Evolutionary conservation across 1,140 invertebrate genomes (phyloP).

Genomic region (Dermatophagoides farinae): DNA sequence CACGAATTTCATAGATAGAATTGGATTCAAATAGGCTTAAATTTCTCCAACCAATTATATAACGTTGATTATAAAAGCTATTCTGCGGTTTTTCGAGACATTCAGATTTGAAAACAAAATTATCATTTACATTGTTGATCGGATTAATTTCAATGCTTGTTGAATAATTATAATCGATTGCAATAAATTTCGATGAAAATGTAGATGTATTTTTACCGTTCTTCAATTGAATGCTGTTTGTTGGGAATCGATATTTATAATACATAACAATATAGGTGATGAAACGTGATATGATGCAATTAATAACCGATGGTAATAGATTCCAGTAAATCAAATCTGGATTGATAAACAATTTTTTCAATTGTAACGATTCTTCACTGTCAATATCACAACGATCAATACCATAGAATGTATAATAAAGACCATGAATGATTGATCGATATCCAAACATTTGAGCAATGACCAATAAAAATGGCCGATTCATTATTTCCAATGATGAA

Average conservation of each 20-base stretch:
- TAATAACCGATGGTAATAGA: background rate
- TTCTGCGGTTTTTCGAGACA: background rate
- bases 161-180: no score
- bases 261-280: background rate
- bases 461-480: background rate
- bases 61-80: background rate
- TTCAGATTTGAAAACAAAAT: background rate
- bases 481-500: background rate
- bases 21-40: background rate
- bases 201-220: no score
- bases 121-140: background rate
- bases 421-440: background rate
- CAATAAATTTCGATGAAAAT: no score
- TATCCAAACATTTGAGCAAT: background rate
- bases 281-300: background rate
- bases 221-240: no score
- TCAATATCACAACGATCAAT: background rate
- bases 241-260: background rate
- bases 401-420: background rate
- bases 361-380: background rate
- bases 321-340: background rate
- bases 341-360: background rate
- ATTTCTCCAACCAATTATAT: slow-evolving; percentile 2
- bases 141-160: no score
- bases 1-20: background rate